Evolutionary conservation across 53 echinoderm and acorn worm genomes (phyloP), one percentile per base, ranked within the genome.

Genomic region (Antedon mediterranea): DNA sequence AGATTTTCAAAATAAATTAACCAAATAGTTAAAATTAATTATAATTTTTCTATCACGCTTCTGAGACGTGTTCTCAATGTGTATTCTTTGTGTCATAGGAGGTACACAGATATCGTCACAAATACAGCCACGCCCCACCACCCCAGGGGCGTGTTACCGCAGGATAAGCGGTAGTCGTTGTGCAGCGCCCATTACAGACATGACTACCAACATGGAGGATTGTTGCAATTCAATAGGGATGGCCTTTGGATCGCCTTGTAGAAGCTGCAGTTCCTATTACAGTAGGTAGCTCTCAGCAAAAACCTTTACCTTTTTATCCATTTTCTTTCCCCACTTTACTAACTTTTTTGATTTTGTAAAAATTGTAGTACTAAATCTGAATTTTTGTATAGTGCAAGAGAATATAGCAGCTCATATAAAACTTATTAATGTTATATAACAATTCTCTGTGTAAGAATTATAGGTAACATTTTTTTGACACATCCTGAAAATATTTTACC

Each of bases 181-280:
- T 32, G 73, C 84, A 73, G 98, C 98, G 2, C 92, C 98, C 0
- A 82, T 98, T n/a, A 84, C 88, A 72, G 92, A 98, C 73, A 78
- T 74, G 32, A 84, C 87, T 31, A 98, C 98, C 29, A 83, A 88
- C 0, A 92, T 92, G 32, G 98, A 98, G 32, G 98, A 98, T 74
- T 98, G 98, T 75, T 98, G 98, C 75, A 86, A 86, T 71, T 88
- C 90, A 20, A 84, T 98, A 0, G 98, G 98, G 23, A 82, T 90
- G 81, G 98, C 88, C 0, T 98, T 92, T 92, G 98, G 98, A 29
- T 86, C 32, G 42, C 81, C 84, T n/a, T 98, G 98, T 43, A 86
- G 86, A 43, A 88, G 88, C 30, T 98, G 98, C 43, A 57, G 14
- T 23, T 57, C 57, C 23, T 57, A 15, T 57, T 57, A 57, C 20